phyloP scores from a whole-genome alignment of 2,113 vertebrate species.

The Tragulus kanchil region DNA sequence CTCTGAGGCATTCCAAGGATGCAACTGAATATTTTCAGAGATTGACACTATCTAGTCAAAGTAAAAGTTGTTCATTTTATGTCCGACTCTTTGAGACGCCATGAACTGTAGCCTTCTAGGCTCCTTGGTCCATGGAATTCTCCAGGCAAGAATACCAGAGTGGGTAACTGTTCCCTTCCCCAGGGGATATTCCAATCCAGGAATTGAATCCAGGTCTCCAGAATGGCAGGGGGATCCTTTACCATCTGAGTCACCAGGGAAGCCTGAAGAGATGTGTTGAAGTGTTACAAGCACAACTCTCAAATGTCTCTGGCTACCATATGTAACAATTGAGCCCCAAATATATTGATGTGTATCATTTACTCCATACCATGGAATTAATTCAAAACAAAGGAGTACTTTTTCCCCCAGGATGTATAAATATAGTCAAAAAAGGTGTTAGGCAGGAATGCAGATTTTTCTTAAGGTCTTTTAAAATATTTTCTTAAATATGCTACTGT shows the following conservation, averaged over 20 bases:
- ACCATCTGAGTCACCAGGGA: too few species aligned
- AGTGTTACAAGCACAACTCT: neutral
- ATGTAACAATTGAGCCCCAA: neutral
- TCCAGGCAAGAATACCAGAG: too few species aligned
- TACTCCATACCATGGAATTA: neutral
- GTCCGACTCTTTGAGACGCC: too few species aligned
- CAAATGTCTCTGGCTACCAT: neutral
- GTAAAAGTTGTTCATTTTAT: too few species aligned
- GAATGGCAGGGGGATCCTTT: too few species aligned
- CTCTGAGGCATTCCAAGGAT: neutral
- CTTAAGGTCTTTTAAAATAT: neutral
- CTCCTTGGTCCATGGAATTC: too few species aligned
- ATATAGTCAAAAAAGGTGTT: neutral
- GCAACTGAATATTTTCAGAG: neutral
- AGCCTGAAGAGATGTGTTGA: neutral
- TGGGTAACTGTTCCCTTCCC: too few species aligned
- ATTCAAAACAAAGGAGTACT: neutral
- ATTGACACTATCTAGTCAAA: too few species aligned
- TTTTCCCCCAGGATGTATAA: neutral
- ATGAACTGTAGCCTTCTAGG: too few species aligned
- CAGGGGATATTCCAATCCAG: too few species aligned
- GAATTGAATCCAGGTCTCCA: too few species aligned
- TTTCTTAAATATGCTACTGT: neutral
- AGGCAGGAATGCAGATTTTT: neutral
- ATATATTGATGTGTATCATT: neutral